Evolutionary conservation across 1,140 invertebrate genomes (phyloP), one percentile per base, ranked within the genome.

Genomic region (Colletes latitarsis): DNA sequence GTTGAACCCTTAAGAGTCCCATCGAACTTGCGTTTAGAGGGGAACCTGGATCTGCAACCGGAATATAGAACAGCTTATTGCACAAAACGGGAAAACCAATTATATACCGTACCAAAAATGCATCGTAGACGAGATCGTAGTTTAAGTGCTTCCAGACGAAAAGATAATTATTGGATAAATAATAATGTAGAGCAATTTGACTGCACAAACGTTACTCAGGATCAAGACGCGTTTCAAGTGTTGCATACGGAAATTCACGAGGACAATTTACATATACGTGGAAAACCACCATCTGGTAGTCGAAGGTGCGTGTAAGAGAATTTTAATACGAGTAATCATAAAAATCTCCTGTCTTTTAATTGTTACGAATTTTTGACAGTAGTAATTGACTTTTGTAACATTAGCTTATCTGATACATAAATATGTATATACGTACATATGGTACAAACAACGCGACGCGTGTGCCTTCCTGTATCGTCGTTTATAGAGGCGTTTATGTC

Each of bases 51-150:
- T 30, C 89, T 93, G 58, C 91, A 93, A 67, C 94, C 94, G 0
- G 94, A 95, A 82, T 94, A 95, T 77, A 91, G 92, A 67, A 93
- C 91, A 21, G 88, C 89, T 30, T 92, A 92, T 53, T 89, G 90
- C 30, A 68, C 67, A 0, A 87, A 77, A 67, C 85, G 78, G 43
- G 77, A 88, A 63, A 81, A 77, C 77, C 79, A 67, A 21, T 52
- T 81, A 15, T 69, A 55, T 46, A 66, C 82, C 17, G 84, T 90
- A 14, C 66, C 76, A 14, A 86, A 80, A 71, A 83, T 70, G 41
- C 52, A 78, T 57, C 68, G 82, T 68, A 84, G 78, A 64, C 82
- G 88, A 10, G 88, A 92, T 46, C 88, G 89, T 52, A 91, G 88
- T 72, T 67, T 88, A 12, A 91, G 89, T 83, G 86, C 78, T 64